phyloP scores from a whole-genome alignment of 2,113 vertebrate genomes.

The Cyanistes caeruleus region DNA sequence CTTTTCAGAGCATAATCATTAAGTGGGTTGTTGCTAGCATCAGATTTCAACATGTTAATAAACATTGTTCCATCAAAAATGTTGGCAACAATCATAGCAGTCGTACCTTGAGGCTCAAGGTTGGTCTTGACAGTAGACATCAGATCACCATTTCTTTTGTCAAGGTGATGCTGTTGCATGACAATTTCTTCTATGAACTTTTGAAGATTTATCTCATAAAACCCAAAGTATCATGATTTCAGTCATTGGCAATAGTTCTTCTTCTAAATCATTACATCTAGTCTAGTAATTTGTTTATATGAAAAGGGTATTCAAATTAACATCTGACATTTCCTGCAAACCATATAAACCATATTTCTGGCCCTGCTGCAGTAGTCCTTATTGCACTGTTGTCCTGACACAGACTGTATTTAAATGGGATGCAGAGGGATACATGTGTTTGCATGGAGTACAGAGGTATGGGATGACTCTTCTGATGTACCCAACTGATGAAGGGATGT shows the following conservation, averaged over 20 bases:
- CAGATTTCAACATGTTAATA: not conserved
- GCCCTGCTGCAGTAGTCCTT: not conserved
- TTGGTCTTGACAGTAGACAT: not conserved
- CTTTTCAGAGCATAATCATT: not conserved
- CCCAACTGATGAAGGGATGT: not conserved
- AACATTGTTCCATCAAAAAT: slow-evolving; percentile 1
- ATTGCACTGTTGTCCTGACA: not conserved
- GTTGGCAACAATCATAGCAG: not conserved
- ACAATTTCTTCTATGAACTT: not conserved
- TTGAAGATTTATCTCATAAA: not conserved
- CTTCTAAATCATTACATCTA: not conserved
- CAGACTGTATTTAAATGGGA: not conserved
- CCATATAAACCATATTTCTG: not conserved
- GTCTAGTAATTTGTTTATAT: not conserved
- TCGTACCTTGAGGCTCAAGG: not conserved
- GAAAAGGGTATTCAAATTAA: not conserved
- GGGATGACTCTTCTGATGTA: not conserved
- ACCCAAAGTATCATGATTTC: not conserved
- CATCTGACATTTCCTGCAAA: not conserved
- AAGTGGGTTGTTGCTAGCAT: not conserved
- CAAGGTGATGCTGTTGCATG: not conserved
- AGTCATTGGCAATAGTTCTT: not conserved
- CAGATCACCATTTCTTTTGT: not conserved
- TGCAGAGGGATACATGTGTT: not conserved
- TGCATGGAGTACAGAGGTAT: not conserved